Conservation (phyloP, 2,888 invertebrate species). For the Endomychus coccineus region DNA sequence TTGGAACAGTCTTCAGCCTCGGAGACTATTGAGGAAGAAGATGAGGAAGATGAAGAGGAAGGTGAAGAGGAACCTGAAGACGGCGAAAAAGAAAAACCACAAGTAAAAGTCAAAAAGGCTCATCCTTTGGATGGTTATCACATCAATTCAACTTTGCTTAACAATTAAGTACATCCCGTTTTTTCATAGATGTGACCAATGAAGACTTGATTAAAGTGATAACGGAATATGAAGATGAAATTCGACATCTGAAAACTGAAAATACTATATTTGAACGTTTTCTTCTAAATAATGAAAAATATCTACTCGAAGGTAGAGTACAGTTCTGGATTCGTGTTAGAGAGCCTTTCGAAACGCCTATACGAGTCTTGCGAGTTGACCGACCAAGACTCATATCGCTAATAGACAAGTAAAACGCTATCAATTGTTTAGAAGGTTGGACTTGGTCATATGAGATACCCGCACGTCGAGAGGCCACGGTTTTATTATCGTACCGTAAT, state of each 20-base stretch:
- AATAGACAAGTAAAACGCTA: too few relatives aligned
- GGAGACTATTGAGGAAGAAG: too few relatives aligned
- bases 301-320: conserved; percentile 22
- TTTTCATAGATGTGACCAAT: conserved; percentile 25
- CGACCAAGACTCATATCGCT: too few relatives aligned
- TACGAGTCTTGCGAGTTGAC: too few relatives aligned
- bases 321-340: too few relatives aligned
- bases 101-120: conserved; percentile 1
- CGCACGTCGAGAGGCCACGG: too few relatives aligned
- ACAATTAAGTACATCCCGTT: neutral
- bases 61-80: conserved; percentile 2
- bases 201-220: conserved; percentile 24
- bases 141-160: neutral
- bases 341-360: too few relatives aligned
- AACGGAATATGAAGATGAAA: conserved; percentile 22
- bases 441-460: too few relatives aligned
- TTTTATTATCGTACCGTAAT: too few relatives aligned
- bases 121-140: conserved; percentile 9
- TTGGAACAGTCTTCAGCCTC: neutral
- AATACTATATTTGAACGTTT: conserved; percentile 29
- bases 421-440: too few relatives aligned
- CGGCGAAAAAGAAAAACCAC: neutral
- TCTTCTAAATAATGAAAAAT: conserved; percentile 27
- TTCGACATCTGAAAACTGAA: conserved; percentile 26
- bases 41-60: conserved; percentile 5